These are phyloP conservation scores for Megastigmus dorsalis DNA, from an alignment of 2,888 invertebrate species.

Conservation along the genomic window DNA sequence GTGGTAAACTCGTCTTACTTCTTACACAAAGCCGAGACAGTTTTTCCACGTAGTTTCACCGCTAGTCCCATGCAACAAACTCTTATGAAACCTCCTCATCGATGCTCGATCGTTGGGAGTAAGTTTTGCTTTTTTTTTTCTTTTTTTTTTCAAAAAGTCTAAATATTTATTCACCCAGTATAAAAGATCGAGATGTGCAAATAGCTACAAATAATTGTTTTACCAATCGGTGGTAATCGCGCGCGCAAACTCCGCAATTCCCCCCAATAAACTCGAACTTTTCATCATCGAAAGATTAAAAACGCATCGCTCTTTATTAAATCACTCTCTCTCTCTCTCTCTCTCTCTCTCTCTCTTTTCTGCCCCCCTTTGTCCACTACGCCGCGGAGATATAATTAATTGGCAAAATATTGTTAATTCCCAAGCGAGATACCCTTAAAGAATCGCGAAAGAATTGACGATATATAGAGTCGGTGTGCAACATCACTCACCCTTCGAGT, in stretches of 20 bases:
- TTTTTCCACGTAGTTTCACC: neutral
- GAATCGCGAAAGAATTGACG: neutral
- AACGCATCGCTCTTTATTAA: neutral
- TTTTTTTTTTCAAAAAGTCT: too few relatives aligned
- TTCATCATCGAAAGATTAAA: too few relatives aligned
- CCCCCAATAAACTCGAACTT: too few relatives aligned
- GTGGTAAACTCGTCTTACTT: neutral
- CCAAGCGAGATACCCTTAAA: neutral
- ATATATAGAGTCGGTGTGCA: neutral
- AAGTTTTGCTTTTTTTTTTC: neutral
- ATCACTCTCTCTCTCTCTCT: neutral
- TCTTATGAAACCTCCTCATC: neutral
- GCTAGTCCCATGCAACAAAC: too few relatives aligned
- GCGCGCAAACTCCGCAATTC: too few relatives aligned
- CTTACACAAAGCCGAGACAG: neutral
- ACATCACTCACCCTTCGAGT: slow-evolving; percentile 40
- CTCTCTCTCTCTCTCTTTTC: neutral
- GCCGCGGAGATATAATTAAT: neutral
- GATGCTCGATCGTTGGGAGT: neutral
- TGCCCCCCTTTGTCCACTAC: neutral
- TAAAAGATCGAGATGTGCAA: too few relatives aligned
- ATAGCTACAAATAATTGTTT: too few relatives aligned
- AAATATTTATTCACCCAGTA: too few relatives aligned
- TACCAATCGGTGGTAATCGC: too few relatives aligned
- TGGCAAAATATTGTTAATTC: neutral